A percentile compares a stretch with the other conserved stretches of the same genome.
Conservation (phyloP, 1,140 invertebrate species). For the Branchinecta lynchi region DNA sequence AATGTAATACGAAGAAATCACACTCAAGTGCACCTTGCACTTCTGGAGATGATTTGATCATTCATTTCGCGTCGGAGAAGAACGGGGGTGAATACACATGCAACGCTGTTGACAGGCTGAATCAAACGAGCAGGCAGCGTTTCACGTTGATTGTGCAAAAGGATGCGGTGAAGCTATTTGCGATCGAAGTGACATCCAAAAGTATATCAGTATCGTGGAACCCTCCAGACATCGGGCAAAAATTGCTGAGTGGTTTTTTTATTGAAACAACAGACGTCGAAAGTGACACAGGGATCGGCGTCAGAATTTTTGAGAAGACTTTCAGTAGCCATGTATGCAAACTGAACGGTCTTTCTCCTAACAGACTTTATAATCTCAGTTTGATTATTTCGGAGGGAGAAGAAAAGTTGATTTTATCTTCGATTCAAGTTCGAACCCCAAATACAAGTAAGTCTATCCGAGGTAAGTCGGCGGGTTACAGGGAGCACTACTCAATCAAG, state of each 20-base stretch:
- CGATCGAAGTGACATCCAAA: background rate
- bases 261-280: background rate
- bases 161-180: background rate
- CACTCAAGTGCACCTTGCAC: background rate
- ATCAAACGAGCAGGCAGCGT: background rate
- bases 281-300: background rate
- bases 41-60: background rate
- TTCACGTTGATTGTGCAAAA: background rate
- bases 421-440: background rate
- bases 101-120: background rate
- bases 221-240: background rate
- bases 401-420: background rate
- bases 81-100: background rate
- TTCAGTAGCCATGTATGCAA: background rate
- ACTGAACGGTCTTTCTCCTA: background rate
- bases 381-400: background rate
- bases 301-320: background rate
- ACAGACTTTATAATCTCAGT: background rate
- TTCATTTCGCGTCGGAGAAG: background rate
- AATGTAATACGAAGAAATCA: background rate
- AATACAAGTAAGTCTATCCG: background rate
- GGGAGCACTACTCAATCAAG: no score
- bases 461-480: no score
- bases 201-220: constrained; percentile 6
- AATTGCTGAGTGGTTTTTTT: background rate